phyloP scores from a whole-genome alignment of 2,113 vertebrate species.

The Oxyura jamaicensis region DNA sequence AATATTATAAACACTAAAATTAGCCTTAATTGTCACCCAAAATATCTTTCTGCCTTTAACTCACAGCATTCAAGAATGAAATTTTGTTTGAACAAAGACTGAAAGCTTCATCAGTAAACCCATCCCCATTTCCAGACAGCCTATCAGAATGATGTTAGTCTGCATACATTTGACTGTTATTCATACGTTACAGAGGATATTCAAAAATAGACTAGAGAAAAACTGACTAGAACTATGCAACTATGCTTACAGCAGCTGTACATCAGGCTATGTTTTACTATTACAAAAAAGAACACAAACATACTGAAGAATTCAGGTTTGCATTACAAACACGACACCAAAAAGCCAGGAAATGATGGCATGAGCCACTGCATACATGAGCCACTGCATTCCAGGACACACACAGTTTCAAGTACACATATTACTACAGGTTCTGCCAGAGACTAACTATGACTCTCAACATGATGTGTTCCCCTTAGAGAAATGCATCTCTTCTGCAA shows the following conservation, averaged over 20 bases:
- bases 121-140: neutral
- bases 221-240: neutral
- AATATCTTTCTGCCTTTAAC: neutral
- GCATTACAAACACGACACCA: neutral
- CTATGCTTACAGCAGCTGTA: neutral
- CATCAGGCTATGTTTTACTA: neutral
- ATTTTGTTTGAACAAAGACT: neutral
- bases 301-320: neutral
- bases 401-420: neutral
- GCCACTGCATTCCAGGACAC: neutral
- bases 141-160: neutral
- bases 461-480: neutral
- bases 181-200: neutral
- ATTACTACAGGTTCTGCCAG: neutral
- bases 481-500: neutral
- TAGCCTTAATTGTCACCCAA: neutral
- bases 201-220: neutral
- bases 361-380: neutral
- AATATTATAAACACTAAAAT: neutral
- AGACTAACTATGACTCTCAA: neutral
- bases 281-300: neutral
- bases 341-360: neutral
- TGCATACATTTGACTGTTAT: neutral
- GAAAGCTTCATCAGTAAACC: neutral
- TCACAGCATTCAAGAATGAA: neutral